phyloP scores from a whole-genome alignment of 2,113 vertebrate genomes.

The Varanus salvator region DNA sequence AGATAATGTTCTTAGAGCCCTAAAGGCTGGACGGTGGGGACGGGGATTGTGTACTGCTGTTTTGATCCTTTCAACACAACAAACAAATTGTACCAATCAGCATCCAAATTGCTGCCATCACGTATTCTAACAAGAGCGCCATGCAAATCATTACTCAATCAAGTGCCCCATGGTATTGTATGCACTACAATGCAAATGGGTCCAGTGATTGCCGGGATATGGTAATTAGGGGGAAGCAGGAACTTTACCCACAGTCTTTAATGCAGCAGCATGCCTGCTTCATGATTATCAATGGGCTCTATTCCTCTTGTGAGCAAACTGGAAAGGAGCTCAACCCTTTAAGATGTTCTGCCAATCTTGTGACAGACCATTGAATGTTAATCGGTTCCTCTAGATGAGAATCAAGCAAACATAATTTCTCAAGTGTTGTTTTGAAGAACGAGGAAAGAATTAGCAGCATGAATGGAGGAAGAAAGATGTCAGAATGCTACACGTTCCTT shows the following conservation, averaged over 20 bases:
- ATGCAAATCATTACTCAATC: conserved; percentile 62
- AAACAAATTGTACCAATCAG: conserved; percentile 61
- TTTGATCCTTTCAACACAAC: conserved; percentile 74
- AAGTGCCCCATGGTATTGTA: conserved; percentile 1
- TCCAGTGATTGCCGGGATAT: conserved; percentile 46
- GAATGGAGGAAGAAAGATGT: conserved; percentile 4
- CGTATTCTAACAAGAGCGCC: conserved; percentile 58
- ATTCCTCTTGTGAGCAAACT: conserved; percentile 19
- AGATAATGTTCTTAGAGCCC: conserved; percentile 68
- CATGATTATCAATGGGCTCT: conserved; percentile 1
- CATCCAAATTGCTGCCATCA: conserved; percentile 66
- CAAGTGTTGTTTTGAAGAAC: conserved; percentile 17
- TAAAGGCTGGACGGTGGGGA: conserved; percentile 44
- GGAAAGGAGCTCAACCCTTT: conserved; percentile 41
- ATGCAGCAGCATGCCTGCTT: conserved; percentile 33
- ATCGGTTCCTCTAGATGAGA: conserved; percentile 43
- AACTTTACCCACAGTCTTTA: conserved; percentile 46
- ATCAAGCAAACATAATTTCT: conserved; percentile 43
- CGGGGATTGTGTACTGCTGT: conserved; percentile 47
- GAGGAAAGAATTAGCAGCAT: conserved; percentile 33
- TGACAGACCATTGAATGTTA: conserved; percentile 22
- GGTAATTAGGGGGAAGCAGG: conserved; percentile 57
- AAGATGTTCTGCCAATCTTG: conserved; percentile 48
- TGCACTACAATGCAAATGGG: conserved; percentile 47
- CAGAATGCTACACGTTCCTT: conserved; percentile 24